These are phyloP conservation scores for Gari tellinella DNA, from an alignment of 2,888 invertebrate species.

Conservation along the genomic window DNA sequence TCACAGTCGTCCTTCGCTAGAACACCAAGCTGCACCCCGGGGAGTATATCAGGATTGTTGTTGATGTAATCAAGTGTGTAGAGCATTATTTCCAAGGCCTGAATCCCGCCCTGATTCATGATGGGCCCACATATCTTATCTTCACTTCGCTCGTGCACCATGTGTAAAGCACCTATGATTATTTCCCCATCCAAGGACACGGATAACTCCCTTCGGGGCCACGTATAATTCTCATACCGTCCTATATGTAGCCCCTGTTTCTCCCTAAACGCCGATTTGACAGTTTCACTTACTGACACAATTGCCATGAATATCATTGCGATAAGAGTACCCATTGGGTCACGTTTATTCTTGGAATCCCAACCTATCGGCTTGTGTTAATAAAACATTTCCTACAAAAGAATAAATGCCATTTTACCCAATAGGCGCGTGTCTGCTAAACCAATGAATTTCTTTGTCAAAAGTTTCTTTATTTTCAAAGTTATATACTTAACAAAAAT, in stretches of 20 bases:
- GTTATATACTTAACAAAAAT: no score
- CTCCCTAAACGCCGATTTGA: slow-evolving; percentile 13
- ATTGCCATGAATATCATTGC: no score
- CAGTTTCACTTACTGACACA: no score
- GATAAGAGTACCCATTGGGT: no score
- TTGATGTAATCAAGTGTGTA: slow-evolving; percentile 93
- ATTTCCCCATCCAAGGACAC: slow-evolving; percentile 95
- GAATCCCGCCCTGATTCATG: slow-evolving; percentile 94
- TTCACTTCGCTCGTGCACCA: slow-evolving; percentile 95
- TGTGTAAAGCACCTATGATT: slow-evolving; percentile 95
- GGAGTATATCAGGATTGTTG: slow-evolving; percentile 87
- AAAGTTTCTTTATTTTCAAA: no score
- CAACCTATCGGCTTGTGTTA: no score
- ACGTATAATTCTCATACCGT: slow-evolving; percentile 76
- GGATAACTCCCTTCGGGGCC: slow-evolving; percentile 86
- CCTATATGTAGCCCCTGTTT: slow-evolving; percentile 58
- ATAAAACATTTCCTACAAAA: no score
- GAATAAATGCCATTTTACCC: no score
- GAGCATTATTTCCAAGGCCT: slow-evolving; percentile 95
- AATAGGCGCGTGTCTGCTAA: no score
- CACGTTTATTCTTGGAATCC: no score
- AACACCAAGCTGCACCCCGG: slow-evolving; percentile 93
- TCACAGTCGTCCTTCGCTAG: slow-evolving; percentile 97
- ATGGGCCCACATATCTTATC: slow-evolving; percentile 95
- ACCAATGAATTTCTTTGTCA: no score